Percentiles rank a stretch among this genome's conserved stretches.
Conservation (phyloP, 2,888 invertebrate genomes). For the Apomyelois bistriatella region DNA sequence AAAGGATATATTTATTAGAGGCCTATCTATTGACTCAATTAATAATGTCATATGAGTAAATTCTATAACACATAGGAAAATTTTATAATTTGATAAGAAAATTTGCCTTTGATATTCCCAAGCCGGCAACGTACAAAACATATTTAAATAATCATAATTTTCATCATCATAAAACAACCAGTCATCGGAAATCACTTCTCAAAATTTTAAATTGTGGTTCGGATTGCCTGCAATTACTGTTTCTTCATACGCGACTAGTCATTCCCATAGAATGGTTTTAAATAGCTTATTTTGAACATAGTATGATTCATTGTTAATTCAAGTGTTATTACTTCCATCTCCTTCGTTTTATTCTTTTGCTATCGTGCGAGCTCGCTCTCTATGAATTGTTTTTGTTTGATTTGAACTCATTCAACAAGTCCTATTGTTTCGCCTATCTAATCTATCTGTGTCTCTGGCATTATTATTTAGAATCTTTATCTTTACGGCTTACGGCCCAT, state of each 20-base stretch:
- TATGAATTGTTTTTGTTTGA: slow-evolving; percentile 32
- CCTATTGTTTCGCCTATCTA: slow-evolving; percentile 19
- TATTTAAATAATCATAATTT: neutral
- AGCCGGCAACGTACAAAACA: no score
- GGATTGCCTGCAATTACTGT: slow-evolving; percentile 18
- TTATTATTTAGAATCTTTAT: neutral
- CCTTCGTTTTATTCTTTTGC: slow-evolving; percentile 33
- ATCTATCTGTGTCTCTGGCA: slow-evolving; percentile 14
- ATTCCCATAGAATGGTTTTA: slow-evolving; percentile 24
- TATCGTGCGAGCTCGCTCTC: slow-evolving; percentile 28
- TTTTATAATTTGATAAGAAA: neutral
- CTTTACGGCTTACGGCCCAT: neutral
- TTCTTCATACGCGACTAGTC: slow-evolving; percentile 21
- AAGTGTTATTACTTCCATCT: slow-evolving; percentile 45
- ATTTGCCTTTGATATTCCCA: neutral
- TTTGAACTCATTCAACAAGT: slow-evolving; percentile 15
- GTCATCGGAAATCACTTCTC: slow-evolving; percentile 4
- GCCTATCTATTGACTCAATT: no score
- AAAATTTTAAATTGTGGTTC: slow-evolving; percentile 2
- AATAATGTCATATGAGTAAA: no score
- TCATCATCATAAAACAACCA: neutral
- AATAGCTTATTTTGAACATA: slow-evolving; percentile 33
- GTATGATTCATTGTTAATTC: slow-evolving; percentile 58
- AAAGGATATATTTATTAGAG: no score
- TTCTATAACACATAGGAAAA: no score